Conservation (phyloP, 2,113 vertebrate species). For the Noctilio leporinus region DNA sequence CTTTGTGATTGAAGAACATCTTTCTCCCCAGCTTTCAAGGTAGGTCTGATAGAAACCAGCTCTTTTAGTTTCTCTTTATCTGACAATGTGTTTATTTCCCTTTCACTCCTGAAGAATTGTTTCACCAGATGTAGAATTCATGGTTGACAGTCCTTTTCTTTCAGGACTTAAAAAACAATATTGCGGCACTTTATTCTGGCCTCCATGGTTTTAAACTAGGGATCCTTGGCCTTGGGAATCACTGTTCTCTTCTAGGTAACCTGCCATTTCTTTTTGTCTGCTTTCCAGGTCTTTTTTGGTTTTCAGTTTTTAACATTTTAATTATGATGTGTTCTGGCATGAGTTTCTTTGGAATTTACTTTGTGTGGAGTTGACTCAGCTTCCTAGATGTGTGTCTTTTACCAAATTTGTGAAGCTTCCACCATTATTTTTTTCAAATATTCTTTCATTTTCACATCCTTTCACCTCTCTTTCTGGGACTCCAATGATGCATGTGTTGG, state of each 20-base stretch:
- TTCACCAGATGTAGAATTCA: neutral
- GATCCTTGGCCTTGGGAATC: neutral
- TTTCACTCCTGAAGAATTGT: neutral
- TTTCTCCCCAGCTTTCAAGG: neutral
- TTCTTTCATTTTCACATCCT: neutral
- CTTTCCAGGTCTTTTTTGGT: neutral
- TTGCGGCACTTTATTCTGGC: neutral
- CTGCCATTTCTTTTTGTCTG: neutral
- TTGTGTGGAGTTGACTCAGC: neutral
- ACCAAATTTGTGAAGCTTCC: conserved; percentile 7
- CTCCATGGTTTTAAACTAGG: neutral
- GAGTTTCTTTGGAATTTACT: neutral
- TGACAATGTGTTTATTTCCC: conserved; percentile 6
- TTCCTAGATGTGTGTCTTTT: neutral
- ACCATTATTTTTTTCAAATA: neutral
- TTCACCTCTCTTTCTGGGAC: neutral
- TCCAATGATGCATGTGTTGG: neutral
- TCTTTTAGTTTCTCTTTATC: neutral
- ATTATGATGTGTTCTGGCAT: neutral
- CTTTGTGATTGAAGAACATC: conserved; percentile 1
- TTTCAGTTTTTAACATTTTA: conserved; percentile 2
- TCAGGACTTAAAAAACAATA: neutral
- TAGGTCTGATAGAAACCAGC: neutral
- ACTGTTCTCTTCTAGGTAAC: neutral
- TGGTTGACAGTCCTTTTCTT: conserved; percentile 30